phyloP scores from a whole-genome alignment of 2,888 invertebrate genomes.

The Conomelus anceps region DNA sequence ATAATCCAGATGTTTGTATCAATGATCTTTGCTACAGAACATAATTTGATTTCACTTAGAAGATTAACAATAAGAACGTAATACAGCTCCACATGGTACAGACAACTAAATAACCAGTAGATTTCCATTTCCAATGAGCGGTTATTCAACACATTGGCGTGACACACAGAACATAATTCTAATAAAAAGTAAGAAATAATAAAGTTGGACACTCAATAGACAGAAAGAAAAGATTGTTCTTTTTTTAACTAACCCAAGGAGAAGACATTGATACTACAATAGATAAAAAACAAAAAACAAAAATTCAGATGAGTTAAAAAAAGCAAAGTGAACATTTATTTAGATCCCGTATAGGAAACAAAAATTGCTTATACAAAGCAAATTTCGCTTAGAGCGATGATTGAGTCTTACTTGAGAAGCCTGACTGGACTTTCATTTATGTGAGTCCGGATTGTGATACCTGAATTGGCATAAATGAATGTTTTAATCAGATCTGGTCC shows the following conservation, averaged over 20 bases:
- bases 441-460: neutral
- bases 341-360: neutral
- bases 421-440: neutral
- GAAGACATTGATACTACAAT: neutral
- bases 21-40: neutral
- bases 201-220: neutral
- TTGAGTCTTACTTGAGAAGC: neutral
- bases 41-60: neutral
- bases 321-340: neutral
- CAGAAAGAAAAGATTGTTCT: neutral
- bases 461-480: neutral
- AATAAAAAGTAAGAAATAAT: neutral
- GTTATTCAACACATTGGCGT: neutral
- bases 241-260: neutral
- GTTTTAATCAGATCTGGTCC: neutral
- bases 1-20: neutral
- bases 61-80: neutral
- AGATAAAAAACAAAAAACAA: neutral
- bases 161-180: neutral
- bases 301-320: neutral
- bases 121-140: neutral
- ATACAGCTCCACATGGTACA: neutral
- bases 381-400: neutral
- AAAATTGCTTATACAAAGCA: neutral
- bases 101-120: too few relatives aligned